Evolutionary conservation across 2,797 vertebrate genomes (phyloP), one percentile per base, ranked within the genome.

Genomic region (Phoxinus dragarum): DNA sequence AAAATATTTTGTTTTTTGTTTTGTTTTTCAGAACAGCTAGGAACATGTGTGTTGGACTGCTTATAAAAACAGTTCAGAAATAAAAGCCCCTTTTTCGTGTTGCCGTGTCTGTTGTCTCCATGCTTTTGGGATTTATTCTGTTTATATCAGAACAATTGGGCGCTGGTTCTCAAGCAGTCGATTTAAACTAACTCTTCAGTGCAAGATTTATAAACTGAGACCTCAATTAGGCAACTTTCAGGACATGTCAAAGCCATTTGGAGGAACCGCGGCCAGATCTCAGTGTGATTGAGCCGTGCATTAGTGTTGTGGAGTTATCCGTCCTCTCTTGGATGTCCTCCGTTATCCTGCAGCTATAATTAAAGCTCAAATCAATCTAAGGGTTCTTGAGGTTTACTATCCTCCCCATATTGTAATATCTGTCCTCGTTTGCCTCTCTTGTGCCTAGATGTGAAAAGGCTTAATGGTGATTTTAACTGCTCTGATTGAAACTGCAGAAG

Each of bases 61-160:
- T 95, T 93, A 91, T 96, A 93, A 92, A 94, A 96, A 93, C 94
- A 94, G 94, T 95, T 95, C 95, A 94, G 90, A 92, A 97, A 97
- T 97, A 96, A 97, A 96, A 94, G 92, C 88, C 90, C 90, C 93
- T 94, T 88, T 94, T 96, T 92, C 90, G 94, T 96, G 94, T 95
- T 88, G 89, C 88, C 77, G 88, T 61, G 73, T 91, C 90, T 92
- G 14, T 34, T 19, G 79, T 80, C 52, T 87, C 67, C 82, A 23
- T 86, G 49, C 12, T 86, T 81, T 59, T 11, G 34, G 23, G 49
- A 23, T 27, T 42, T 27, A 1, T 61, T 21, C 40, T 66, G 77
- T 66, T 80, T 47, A 1, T 38, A 16, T 38, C 11, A n/a, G 74
- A n/a, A 23, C 34, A 7, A 38, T n/a, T n/a, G 52, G 54, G 49